phyloP scores from a whole-genome alignment of 2,113 vertebrate genomes.

The Abramis brama region DNA sequence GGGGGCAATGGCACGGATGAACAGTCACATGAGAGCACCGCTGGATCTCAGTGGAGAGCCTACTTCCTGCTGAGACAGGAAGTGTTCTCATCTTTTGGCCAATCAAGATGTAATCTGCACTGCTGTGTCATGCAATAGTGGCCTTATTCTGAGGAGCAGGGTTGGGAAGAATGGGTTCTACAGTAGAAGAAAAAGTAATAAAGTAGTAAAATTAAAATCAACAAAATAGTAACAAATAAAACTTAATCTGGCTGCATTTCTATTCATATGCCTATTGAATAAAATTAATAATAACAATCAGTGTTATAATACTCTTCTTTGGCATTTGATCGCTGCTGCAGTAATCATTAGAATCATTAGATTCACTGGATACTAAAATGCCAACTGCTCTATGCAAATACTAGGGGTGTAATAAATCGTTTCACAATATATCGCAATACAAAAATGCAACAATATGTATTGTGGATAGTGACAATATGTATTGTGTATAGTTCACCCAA shows the following conservation, averaged over 20 bases:
- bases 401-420: too few relatives aligned
- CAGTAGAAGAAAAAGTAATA: neutral
- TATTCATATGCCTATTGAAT: too few relatives aligned
- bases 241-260: neutral
- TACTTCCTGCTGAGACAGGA: conserved; percentile 49
- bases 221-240: neutral
- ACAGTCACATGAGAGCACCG: conserved; percentile 38
- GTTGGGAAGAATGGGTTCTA: neutral
- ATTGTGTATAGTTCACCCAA: too few relatives aligned
- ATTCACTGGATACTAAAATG: neutral
- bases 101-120: conserved; percentile 50
- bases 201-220: too few relatives aligned
- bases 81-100: conserved; percentile 44
- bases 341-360: too few relatives aligned
- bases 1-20: conserved; percentile 20
- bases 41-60: conserved; percentile 33
- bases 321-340: too few relatives aligned
- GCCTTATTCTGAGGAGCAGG: neutral
- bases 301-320: too few relatives aligned
- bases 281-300: too few relatives aligned
- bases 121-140: conserved; percentile 10
- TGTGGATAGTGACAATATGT: too few relatives aligned
- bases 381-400: neutral
- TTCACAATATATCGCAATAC: too few relatives aligned
- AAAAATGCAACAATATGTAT: too few relatives aligned